phyloP scores from a whole-genome alignment of 1,140 invertebrate species.

The Mya arenaria region DNA sequence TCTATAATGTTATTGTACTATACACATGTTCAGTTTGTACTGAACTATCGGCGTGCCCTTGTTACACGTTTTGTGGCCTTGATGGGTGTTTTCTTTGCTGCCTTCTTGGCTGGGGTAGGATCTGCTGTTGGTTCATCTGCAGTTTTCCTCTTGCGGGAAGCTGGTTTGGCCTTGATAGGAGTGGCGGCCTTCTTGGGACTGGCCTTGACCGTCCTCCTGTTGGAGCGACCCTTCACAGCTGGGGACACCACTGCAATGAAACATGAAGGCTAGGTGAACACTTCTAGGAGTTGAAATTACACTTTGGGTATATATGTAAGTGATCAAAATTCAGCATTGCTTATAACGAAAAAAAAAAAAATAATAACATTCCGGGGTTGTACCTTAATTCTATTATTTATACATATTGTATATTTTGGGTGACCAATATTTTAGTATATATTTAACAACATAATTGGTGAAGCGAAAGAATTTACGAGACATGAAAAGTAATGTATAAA shows the following conservation, averaged over 20 bases:
- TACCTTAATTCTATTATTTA: no score
- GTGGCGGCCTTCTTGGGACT: slow-evolving; percentile 10
- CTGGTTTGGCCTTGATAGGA: neutral
- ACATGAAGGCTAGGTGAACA: no score
- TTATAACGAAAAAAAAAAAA: neutral
- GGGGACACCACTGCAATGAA: neutral
- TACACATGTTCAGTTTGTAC: neutral
- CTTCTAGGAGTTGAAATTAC: neutral
- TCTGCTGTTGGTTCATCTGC: neutral
- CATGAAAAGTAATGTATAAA: no score
- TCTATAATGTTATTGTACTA: neutral
- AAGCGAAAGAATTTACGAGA: no score
- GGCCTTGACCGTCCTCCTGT: neutral
- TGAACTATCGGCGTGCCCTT: slow-evolving; percentile 2
- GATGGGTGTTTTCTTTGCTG: slow-evolving; percentile 16
- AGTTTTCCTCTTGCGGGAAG: neutral
- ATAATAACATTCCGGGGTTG: no score
- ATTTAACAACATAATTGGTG: no score
- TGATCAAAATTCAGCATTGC: neutral
- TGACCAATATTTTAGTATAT: no score
- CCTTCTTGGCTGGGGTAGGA: neutral
- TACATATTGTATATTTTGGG: no score
- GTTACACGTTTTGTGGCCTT: slow-evolving; percentile 32
- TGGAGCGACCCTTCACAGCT: neutral
- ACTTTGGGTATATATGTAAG: neutral